These are phyloP conservation scores for Dyspetes luteomarginatus DNA, from an alignment of 2,888 invertebrate genomes.

Conservation along the genomic window DNA sequence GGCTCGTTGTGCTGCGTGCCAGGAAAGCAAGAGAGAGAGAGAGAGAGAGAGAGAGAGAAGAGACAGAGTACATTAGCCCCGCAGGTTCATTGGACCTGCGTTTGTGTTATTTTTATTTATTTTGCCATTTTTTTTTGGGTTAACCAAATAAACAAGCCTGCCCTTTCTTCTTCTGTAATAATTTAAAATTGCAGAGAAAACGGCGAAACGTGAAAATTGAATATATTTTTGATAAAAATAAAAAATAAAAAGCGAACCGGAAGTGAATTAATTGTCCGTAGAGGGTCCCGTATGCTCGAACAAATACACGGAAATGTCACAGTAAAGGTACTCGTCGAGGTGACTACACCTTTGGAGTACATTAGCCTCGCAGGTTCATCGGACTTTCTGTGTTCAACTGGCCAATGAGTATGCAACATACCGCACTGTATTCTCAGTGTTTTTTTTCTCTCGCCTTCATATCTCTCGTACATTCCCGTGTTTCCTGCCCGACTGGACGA, in stretches of 20 bases:
- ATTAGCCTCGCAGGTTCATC: slow-evolving; percentile 81
- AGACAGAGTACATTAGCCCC: slow-evolving; percentile 78
- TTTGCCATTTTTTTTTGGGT: slow-evolving; percentile 21
- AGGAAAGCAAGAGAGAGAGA: slow-evolving; percentile 1
- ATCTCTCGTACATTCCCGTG: slow-evolving; percentile 42
- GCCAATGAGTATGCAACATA: slow-evolving; percentile 41
- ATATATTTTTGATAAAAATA: background rate
- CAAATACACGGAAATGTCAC: slow-evolving; percentile 13
- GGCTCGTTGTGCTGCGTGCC: slow-evolving; percentile 37
- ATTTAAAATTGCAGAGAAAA: background rate
- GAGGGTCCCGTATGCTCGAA: background rate
- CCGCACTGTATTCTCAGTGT: slow-evolving; percentile 38
- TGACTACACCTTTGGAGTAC: slow-evolving; percentile 70
- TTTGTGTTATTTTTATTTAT: slow-evolving; percentile 45
- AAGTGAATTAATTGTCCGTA: background rate
- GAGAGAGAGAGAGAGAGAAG: background rate
- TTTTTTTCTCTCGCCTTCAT: slow-evolving; percentile 42
- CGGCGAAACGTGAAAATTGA: background rate
- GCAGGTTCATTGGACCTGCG: slow-evolving; percentile 81
- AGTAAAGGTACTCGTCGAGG: slow-evolving; percentile 18
- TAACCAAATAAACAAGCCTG: slow-evolving; percentile 42
- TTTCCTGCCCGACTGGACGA: slow-evolving; percentile 31
- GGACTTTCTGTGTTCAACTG: slow-evolving; percentile 64
- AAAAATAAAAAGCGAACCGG: background rate
- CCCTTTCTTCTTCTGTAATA: slow-evolving; percentile 5